phyloP scores from a whole-genome alignment of 2,797 vertebrate species.

The Hafferia zeledoni region DNA sequence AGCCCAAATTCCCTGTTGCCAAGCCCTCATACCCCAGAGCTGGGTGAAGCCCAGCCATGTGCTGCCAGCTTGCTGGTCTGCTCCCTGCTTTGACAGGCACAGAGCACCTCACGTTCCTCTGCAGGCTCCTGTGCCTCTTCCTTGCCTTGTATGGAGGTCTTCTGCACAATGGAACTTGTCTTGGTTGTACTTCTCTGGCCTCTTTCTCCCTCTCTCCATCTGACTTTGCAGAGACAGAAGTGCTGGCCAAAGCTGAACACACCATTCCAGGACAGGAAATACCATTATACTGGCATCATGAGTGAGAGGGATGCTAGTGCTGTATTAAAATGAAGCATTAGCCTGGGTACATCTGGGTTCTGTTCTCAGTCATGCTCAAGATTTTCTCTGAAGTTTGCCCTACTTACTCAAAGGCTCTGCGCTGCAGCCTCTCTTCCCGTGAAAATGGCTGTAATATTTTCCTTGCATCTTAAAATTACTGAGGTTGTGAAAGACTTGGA shows the following conservation, averaged over 20 bases:
- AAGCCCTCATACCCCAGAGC: neutral
- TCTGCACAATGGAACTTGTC: neutral
- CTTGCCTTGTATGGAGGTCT: slow-evolving; percentile 38
- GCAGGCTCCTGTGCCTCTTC: neutral
- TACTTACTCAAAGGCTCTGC: neutral
- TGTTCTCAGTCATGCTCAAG: slow-evolving; percentile 5
- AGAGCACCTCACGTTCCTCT: neutral
- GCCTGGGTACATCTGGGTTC: slow-evolving; percentile 43
- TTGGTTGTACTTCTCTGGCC: neutral
- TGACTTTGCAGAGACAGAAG: neutral
- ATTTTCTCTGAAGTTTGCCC: slow-evolving; percentile 32
- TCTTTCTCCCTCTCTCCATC: slow-evolving; percentile 13
- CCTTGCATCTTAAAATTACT: neutral
- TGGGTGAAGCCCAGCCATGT: neutral
- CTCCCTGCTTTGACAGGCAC: neutral
- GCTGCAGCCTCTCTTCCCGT: neutral
- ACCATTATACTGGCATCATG: slow-evolving; percentile 64
- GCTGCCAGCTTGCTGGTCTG: neutral
- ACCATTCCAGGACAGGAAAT: slow-evolving; percentile 66
- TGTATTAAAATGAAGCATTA: slow-evolving; percentile 25
- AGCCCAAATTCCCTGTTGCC: neutral
- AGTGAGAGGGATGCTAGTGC: slow-evolving; percentile 3
- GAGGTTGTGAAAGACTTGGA: slow-evolving; percentile 18
- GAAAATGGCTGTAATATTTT: slow-evolving; percentile 14
- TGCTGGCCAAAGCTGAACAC: slow-evolving; percentile 2